Conservation (phyloP, 2,797 vertebrate genomes). For the Acropternis orthonyx region DNA sequence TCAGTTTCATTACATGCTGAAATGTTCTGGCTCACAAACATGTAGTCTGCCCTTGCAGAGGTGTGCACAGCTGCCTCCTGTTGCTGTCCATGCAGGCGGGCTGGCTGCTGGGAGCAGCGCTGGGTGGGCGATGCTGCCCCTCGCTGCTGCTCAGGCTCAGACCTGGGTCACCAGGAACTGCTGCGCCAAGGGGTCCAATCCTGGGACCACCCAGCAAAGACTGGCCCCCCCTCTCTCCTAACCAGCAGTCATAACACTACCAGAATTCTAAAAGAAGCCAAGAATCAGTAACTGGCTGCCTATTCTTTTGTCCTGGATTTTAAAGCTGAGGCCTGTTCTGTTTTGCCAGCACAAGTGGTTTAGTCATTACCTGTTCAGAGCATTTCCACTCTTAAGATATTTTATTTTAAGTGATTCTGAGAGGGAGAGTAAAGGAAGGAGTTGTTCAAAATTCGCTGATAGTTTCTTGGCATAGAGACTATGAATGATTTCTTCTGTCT, state of each 20-base stretch:
- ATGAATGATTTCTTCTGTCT: neutral
- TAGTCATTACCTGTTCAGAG: neutral
- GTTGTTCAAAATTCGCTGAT: neutral
- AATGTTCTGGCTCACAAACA: neutral
- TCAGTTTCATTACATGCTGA: neutral
- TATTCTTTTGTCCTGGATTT: neutral
- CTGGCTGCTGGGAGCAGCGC: neutral
- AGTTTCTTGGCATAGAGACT: neutral
- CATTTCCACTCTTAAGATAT: neutral
- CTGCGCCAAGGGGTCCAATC: accelerated
- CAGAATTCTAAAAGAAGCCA: neutral
- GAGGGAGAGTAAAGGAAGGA: neutral
- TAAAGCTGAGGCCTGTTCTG: neutral
- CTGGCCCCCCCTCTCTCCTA: neutral
- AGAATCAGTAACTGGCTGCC: neutral
- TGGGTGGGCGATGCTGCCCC: accelerated
- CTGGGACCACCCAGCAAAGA: neutral
- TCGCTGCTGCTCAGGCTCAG: accelerated
- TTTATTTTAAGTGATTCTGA: neutral
- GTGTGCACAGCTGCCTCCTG: neutral
- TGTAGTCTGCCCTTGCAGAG: neutral
- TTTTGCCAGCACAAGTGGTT: neutral
- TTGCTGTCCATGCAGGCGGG: no score
- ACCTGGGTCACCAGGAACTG: neutral
- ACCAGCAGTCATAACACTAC: neutral